Conservation (phyloP, 2,113 vertebrate species). For the Melospiza melodia region DNA sequence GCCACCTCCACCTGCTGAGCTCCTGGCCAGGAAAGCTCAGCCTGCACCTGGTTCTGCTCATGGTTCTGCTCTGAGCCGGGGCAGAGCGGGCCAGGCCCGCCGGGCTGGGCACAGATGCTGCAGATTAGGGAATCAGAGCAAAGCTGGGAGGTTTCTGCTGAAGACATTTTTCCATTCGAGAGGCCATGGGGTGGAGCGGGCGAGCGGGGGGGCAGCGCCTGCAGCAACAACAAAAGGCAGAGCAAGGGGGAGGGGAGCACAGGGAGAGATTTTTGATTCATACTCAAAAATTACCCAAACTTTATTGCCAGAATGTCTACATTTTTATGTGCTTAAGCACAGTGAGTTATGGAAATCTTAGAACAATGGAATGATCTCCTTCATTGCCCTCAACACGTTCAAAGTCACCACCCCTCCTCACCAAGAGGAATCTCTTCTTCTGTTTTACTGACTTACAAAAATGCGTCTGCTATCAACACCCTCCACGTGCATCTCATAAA, state of each 20-base stretch:
- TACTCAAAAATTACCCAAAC: constrained; percentile 61
- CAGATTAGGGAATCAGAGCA: background rate
- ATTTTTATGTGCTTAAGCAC: constrained; percentile 70
- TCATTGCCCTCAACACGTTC: constrained; percentile 17
- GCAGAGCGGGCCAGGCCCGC: too few species aligned
- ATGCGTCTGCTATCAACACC: constrained; percentile 46
- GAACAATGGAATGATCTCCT: constrained; percentile 70
- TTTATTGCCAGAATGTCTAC: constrained; percentile 65
- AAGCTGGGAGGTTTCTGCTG: constrained; percentile 52
- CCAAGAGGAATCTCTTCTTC: constrained; percentile 28
- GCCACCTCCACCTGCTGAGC: background rate
- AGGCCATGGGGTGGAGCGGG: constrained; percentile 48
- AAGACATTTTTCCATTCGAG: constrained; percentile 59
- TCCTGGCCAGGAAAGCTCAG: rapidly evolving
- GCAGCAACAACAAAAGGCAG: constrained; percentile 56
- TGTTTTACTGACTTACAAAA: constrained; percentile 45
- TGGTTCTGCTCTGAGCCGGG: background rate
- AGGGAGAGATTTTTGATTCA: constrained; percentile 67
- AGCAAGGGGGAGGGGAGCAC: background rate
- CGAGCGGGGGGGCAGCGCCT: background rate
- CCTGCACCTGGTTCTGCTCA: background rate
- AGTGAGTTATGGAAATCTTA: constrained; percentile 72
- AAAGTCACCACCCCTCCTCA: constrained; percentile 40
- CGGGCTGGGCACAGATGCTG: constrained; percentile 63
- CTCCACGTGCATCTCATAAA: constrained; percentile 47